These are phyloP conservation scores for Cottus gobio DNA, from an alignment of 2,113 vertebrate species.

Conservation along the genomic window DNA sequence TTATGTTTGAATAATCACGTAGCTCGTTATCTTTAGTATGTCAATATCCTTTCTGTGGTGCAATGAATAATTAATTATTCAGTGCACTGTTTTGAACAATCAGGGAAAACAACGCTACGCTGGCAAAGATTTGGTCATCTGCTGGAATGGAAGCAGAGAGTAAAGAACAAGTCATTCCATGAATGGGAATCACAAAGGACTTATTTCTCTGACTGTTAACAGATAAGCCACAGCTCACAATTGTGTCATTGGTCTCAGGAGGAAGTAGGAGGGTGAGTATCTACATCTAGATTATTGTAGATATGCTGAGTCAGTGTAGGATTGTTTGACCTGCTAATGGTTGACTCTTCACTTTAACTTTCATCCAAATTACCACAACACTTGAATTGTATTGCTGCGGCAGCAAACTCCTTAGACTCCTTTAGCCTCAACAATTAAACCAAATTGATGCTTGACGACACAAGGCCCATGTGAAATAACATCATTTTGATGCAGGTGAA, in stretches of 20 bases:
- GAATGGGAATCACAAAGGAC: conserved; percentile 9
- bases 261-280: conserved; percentile 11
- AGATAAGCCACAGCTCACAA: conserved; percentile 5
- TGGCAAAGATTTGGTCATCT: conserved; percentile 30
- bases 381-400: neutral
- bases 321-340: neutral
- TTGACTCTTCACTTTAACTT: neutral
- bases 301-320: conserved; percentile 23
- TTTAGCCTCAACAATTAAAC: neutral
- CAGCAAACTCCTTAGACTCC: neutral
- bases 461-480: neutral
- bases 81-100: conserved; percentile 43
- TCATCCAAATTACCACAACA: neutral
- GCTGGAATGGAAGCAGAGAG: conserved; percentile 10
- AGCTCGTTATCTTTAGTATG: conserved; percentile 45
- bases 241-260: conserved; percentile 2
- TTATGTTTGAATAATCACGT: conserved; percentile 60
- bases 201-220: conserved; percentile 25
- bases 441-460: neutral
- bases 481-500: neutral
- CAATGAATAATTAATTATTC: conserved; percentile 56
- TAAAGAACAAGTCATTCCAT: conserved; percentile 15
- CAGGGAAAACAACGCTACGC: conserved; percentile 20
- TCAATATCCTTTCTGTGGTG: conserved; percentile 37
- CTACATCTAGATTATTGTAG: neutral